Base-by-base conservation (phyloP, 2,113 vertebrate species). In the Choloepus hoffmanni region DNA sequence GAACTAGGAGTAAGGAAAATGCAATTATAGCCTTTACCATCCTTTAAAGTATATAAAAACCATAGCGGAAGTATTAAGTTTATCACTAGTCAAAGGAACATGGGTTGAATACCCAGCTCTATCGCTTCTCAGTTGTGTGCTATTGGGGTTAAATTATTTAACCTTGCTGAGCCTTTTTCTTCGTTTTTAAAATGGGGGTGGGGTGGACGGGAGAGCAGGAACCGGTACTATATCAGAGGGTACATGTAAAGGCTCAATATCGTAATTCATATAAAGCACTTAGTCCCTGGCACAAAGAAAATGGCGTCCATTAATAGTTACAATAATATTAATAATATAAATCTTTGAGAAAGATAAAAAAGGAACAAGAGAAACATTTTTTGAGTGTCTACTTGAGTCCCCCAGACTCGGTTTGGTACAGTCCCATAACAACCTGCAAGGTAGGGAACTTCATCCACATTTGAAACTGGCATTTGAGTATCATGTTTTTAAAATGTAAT, bases 111-210 rank as follows among this genome's bases (percentile, higher is more conserved):
- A 85, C 8, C 53, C 65, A 78, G 60, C 14, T 91, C n/a, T 73
- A 55, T 36, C 33, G 72, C n/a, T 83, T 93, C 53, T 89, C 89
- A 94, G 79, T 26, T 94, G 74, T 45, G 58, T 72, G 67, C 33
- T 62, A 50, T n/a, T 65, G 62, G 23, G 12, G 45, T 78, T 48
- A 95, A 62, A 90, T 90, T 84, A 82, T 90, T 95, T 89, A 70
- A 93, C 7, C 43, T 93, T 45, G 58, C 16, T 21, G 70, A 93
- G 63, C 12, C 43, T 93, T 94, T 93, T 84, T 82, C 50, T 58
- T 79, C 36, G 7, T 50, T 24, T 94, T 62, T 50, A 90, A 95
- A 83, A 30, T 48, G 12, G 19, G 24, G 26, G 24, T 16, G 63
- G 10, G 62, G 58, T 60, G 58, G 40, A 40, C 3, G n/a, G 40